These are phyloP conservation scores for Boloria euphrosyne DNA, from an alignment of 2,888 invertebrate genomes.

Conservation along the genomic window DNA sequence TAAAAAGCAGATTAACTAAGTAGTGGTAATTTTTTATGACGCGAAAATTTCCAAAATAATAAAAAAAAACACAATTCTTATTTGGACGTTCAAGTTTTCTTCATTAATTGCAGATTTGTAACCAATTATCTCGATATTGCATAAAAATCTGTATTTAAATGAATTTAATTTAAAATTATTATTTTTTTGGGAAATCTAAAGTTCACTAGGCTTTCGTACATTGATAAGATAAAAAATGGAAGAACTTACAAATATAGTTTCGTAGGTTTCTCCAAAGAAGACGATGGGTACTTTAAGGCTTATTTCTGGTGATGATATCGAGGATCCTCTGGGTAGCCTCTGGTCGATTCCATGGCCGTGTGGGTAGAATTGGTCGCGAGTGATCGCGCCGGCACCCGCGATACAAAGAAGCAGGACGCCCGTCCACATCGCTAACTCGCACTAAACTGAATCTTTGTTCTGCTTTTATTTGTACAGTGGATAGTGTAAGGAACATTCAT, in stretches of 20 bases:
- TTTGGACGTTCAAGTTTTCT: too few relatives aligned
- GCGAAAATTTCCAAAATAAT: too few relatives aligned
- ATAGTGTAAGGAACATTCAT: too few relatives aligned
- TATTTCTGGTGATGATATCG: constrained; percentile 85
- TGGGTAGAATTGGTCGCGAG: constrained; percentile 83
- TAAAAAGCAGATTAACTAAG: too few relatives aligned
- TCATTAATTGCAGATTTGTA: too few relatives aligned
- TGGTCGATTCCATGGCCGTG: constrained; percentile 81
- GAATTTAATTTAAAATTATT: neutral
- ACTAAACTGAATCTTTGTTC: constrained; percentile 51
- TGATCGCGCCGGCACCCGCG: constrained; percentile 67
- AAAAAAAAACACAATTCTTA: too few relatives aligned
- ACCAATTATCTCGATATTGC: too few relatives aligned
- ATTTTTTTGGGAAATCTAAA: neutral
- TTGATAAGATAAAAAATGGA: neutral
- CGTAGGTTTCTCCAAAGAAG: constrained; percentile 90
- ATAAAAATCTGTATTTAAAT: neutral
- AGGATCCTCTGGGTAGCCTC: constrained; percentile 80
- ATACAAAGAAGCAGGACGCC: constrained; percentile 58
- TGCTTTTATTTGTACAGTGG: neutral
- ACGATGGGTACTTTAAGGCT: constrained; percentile 87
- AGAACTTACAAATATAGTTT: constrained; percentile 73
- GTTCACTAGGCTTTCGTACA: neutral
- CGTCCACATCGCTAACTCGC: constrained; percentile 68
- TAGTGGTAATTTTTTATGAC: too few relatives aligned